phyloP scores from a whole-genome alignment of 2,888 invertebrate species.

The Azorinus chamasolen region DNA sequence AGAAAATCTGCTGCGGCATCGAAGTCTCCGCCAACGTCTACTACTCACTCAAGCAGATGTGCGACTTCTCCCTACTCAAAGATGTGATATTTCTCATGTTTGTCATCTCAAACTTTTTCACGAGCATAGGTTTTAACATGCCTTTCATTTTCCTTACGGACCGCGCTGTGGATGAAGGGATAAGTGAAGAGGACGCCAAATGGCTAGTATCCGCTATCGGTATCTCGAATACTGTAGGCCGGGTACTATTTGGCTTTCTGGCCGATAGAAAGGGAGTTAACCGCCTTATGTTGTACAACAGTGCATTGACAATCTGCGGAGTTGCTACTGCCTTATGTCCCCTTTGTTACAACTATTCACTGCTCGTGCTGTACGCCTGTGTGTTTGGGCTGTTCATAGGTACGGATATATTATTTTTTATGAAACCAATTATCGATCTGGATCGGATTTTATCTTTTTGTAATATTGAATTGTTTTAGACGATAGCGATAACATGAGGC shows the following conservation, averaged over 20 bases:
- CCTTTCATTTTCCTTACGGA: slow-evolving; percentile 95
- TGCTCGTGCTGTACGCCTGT: slow-evolving; percentile 91
- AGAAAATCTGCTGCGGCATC: slow-evolving; percentile 74
- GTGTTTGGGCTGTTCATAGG: slow-evolving; percentile 85
- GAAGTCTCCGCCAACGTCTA: slow-evolving; percentile 69
- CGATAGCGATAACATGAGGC: too few species aligned
- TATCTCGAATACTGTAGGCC: slow-evolving; percentile 96
- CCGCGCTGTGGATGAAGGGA: slow-evolving; percentile 88
- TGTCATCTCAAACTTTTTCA: slow-evolving; percentile 95
- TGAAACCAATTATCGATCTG: too few species aligned
- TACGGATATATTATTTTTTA: too few species aligned
- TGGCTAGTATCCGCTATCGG: slow-evolving; percentile 95
- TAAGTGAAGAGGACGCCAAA: slow-evolving; percentile 87
- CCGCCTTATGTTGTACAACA: slow-evolving; percentile 95
- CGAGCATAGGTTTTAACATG: slow-evolving; percentile 96
- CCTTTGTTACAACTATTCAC: slow-evolving; percentile 91
- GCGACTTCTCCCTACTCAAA: slow-evolving; percentile 94
- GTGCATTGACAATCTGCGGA: slow-evolving; percentile 95
- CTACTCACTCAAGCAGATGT: slow-evolving; percentile 88
- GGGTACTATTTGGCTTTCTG: slow-evolving; percentile 89
- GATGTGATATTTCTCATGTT: slow-evolving; percentile 96
- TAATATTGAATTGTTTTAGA: too few species aligned
- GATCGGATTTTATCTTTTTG: too few species aligned
- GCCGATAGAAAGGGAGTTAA: slow-evolving; percentile 91
- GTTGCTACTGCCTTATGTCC: slow-evolving; percentile 93